These are phyloP conservation scores for Drosophila biarmipes DNA, from an alignment of 1,140 invertebrate species.

Conservation along the genomic window DNA sequence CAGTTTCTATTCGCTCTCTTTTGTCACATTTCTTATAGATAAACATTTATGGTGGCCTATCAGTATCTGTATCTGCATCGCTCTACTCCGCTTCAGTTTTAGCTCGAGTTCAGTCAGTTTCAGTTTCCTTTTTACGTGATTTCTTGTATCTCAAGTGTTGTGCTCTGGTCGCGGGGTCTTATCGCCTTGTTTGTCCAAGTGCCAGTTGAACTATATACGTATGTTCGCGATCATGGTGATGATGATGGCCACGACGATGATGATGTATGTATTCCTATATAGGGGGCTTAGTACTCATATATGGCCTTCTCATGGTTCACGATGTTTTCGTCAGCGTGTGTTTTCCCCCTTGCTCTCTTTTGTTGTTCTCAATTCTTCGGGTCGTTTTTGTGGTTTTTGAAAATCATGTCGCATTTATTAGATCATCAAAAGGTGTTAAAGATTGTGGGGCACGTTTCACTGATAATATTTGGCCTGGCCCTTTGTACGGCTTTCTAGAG, in stretches of 20 bases:
- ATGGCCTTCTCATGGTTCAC: conserved; percentile 54
- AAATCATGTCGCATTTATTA: conserved; percentile 78
- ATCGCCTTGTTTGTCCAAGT: conserved; percentile 70
- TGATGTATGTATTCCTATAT: conserved; percentile 42
- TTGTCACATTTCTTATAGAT: conserved; percentile 50
- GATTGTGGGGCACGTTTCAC: conserved; percentile 65
- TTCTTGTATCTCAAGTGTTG: conserved; percentile 72
- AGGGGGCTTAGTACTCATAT: conserved; percentile 53
- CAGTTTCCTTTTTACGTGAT: conserved; percentile 60
- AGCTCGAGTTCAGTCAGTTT: conserved; percentile 40
- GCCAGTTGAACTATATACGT: conserved; percentile 60
- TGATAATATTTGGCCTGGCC: conserved; percentile 66
- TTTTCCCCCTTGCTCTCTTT: conserved; percentile 1
- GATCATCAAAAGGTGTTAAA: conserved; percentile 77
- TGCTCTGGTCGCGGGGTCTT: conserved; percentile 59
- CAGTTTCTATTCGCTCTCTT: conserved; percentile 9
- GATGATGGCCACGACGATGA: conserved; percentile 18
- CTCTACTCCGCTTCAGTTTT: conserved; percentile 25
- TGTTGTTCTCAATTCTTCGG: conserved; percentile 49
- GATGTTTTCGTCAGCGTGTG: conserved; percentile 38
- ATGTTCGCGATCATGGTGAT: conserved; percentile 20
- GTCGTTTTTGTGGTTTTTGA: conserved; percentile 59
- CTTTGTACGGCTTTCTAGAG: conserved; percentile 33
- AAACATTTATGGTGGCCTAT: conserved; percentile 63
- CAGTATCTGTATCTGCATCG: conserved; percentile 54